Conservation (phyloP, 37 sponge, comb jelly and placozoan genomes). For the Bolinopsis microptera region DNA sequence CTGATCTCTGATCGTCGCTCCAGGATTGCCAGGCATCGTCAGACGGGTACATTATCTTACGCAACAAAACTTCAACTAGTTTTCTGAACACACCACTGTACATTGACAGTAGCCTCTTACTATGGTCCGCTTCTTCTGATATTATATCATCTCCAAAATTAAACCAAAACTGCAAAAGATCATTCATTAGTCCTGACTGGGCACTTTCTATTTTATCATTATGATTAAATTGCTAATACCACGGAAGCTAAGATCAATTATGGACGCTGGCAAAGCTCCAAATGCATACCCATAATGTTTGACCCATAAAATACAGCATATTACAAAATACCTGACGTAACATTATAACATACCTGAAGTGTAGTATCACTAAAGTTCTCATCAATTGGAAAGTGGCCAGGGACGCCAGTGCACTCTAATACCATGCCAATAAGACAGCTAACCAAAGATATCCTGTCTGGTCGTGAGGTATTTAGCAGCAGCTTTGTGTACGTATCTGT, state of each 20-base stretch:
- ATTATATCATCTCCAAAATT: conserved; percentile 63
- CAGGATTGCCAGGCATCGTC: conserved; percentile 52
- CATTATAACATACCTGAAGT: conserved; percentile 37
- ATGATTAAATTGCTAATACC: too few relatives aligned
- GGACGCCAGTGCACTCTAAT: conserved; percentile 53
- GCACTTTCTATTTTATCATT: too few relatives aligned
- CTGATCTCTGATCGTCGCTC: conserved; percentile 57
- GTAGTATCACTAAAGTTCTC: conserved; percentile 65
- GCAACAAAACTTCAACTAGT: neutral
- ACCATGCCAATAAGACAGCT: conserved; percentile 54
- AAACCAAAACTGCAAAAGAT: conserved; percentile 61
- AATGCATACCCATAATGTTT: too few relatives aligned
- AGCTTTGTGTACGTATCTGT: conserved; percentile 43
- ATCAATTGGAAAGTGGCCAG: conserved; percentile 45
- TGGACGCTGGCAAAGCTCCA: too few relatives aligned
- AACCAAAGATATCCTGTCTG: conserved; percentile 39
- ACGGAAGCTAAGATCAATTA: too few relatives aligned
- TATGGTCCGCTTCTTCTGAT: conserved; percentile 61
- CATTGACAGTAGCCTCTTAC: conserved; percentile 35
- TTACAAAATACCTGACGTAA: too few relatives aligned
- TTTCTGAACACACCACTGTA: conserved; percentile 51
- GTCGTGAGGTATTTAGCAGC: conserved; percentile 56
- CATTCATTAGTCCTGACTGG: too few relatives aligned
- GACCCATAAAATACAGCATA: too few relatives aligned
- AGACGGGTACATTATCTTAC: conserved; percentile 53